Base-by-base conservation (phyloP, 2,888 invertebrate genomes). In the Eristalis pertinax region DNA sequence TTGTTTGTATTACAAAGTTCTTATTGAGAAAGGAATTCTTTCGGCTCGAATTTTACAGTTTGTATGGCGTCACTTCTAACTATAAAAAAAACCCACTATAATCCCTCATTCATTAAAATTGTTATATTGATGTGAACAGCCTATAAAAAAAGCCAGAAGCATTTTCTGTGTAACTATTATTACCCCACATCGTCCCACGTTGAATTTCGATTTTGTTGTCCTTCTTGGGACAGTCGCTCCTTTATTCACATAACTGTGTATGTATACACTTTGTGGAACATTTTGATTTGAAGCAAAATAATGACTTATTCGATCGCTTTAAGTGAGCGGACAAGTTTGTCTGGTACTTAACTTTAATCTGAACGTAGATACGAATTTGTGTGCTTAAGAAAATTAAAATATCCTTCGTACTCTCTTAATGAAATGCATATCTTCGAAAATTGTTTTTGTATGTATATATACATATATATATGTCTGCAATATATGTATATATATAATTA, bases 51-150 rank as follows among this genome's bases (percentile, higher is more conserved):
- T 82, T 86, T 86, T 75, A 79, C 79, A 58, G 69, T 75, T 86
- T 83, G 75, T 70, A 70, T 86, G 78, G 83, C 83, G 83, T 83
- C 86, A 75, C 38, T 75, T 78, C 65, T 62, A 56, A 72, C 74
- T 78, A 78, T 83, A 78, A 86, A 85, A 85, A 29, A 26, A n/a
- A n/a, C n/a, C 78, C 78, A 74, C 69, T 82, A 65, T 41, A 74
- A 63, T 72, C 63, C 62, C 41, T n/a, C 67, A 65, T 79, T 83
- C 75, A 83, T 79, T 72, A 70, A 67, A 72, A 83, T 82, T 83
- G 78, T 83, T 83, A 75, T 79, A 83, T 78, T 83, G 86, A 78
- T 75, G 86, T 83, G 83, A 83, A 70, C 64, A 75, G 83, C 72
- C 78, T 78, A 83, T 75, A 87, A 83, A 80, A 75, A 78, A 70